These are phyloP conservation scores for Aplodontia rufa DNA, from an alignment of 2,113 vertebrate genomes.

Conservation along the genomic window DNA sequence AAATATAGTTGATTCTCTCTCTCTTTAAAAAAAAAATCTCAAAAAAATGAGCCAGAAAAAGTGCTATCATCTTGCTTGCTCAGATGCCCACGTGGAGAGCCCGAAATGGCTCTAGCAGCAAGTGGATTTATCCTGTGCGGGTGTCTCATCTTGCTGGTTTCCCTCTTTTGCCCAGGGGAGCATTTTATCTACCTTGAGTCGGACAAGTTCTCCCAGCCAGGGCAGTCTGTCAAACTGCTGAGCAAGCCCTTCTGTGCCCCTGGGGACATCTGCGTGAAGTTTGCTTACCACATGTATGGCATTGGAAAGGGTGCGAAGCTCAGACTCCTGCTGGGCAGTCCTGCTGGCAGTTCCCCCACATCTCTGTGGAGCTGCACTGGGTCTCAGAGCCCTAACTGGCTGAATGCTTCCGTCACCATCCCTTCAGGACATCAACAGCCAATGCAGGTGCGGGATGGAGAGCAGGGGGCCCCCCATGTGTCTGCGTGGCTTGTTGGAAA, in stretches of 20 bases:
- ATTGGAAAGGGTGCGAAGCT: slow-evolving; percentile 54
- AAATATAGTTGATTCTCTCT: no score
- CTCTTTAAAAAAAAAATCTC: no score
- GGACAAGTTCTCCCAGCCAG: slow-evolving; percentile 78
- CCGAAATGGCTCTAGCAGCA: not conserved
- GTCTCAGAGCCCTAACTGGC: slow-evolving; percentile 86
- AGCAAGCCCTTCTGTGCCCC: slow-evolving; percentile 81
- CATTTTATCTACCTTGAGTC: slow-evolving; percentile 87
- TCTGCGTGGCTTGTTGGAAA: not conserved
- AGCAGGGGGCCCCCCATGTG: accelerated
- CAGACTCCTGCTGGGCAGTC: slow-evolving; percentile 77
- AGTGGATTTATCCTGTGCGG: no score
- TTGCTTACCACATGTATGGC: slow-evolving; percentile 88
- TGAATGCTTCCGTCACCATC: slow-evolving; percentile 81
- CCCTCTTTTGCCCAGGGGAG: slow-evolving; percentile 72
- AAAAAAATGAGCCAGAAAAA: not conserved
- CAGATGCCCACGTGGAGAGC: not conserved
- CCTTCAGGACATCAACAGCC: slow-evolving; percentile 66
- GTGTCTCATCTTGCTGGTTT: not conserved
- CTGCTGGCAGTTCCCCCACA: slow-evolving; percentile 59
- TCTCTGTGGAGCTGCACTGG: slow-evolving; percentile 83
- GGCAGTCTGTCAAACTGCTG: slow-evolving; percentile 79
- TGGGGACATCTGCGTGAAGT: slow-evolving; percentile 82
- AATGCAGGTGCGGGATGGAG: slow-evolving; percentile 80
- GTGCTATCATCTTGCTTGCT: not conserved